Percentiles rank a stretch among this genome's conserved stretches.
These are phyloP conservation scores for Cygnus olor DNA, from an alignment of 2,797 vertebrate species.

Conservation along the genomic window DNA sequence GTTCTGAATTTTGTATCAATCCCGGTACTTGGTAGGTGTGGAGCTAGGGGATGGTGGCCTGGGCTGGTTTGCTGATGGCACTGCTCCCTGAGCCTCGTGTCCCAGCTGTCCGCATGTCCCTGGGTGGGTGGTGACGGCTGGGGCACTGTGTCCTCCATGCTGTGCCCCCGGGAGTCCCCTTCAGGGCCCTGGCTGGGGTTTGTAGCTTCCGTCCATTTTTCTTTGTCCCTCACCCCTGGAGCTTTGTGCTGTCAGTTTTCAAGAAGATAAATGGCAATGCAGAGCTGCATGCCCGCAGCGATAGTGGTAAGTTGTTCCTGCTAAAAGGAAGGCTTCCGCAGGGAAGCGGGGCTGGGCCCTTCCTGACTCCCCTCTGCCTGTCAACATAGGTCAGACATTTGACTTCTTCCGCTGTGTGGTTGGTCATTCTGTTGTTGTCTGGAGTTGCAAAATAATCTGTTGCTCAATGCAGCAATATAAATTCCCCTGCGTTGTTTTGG, in stretches of 20 bases:
- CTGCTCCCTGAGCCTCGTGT: neutral
- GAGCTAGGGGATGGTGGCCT: neutral
- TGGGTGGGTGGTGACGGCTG: neutral
- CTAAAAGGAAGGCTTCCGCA: neutral
- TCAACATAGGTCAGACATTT: neutral
- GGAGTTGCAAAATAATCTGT: neutral
- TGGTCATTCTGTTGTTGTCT: neutral
- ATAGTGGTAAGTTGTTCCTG: neutral
- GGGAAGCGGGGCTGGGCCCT: neutral
- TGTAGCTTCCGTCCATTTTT: neutral
- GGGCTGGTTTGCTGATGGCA: neutral
- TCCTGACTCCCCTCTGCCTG: neutral
- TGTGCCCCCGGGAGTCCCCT: neutral
- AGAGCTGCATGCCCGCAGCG: neutral
- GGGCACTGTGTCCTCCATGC: neutral
- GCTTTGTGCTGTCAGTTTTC: neutral
- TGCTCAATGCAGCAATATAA: neutral
- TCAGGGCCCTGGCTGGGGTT: neutral
- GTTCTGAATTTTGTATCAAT: neutral
- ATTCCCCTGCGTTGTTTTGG: neutral
- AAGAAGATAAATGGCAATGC: neutral
- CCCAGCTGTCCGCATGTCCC: neutral
- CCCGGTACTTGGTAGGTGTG: accelerated
- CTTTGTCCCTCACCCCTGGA: neutral
- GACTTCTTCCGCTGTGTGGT: neutral